phyloP scores from a whole-genome alignment of 2,113 vertebrate species.

The Hydropotes inermis region DNA sequence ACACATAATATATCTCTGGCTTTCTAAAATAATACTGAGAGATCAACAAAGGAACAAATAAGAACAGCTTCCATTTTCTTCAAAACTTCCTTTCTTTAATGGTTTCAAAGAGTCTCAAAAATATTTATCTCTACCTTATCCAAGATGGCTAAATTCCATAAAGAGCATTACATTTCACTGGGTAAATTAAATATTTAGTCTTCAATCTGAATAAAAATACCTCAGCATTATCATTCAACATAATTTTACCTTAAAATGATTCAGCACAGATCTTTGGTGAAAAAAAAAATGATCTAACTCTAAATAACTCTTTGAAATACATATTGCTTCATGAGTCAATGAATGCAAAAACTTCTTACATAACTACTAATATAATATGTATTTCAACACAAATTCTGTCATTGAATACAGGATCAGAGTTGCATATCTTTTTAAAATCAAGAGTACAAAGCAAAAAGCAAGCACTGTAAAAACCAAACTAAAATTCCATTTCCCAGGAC shows the following conservation, averaged over 20 bases:
- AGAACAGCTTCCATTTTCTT: neutral
- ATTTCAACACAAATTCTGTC: neutral
- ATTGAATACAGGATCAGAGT: neutral
- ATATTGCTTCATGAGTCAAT: neutral
- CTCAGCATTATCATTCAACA: neutral
- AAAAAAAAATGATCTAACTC: neutral
- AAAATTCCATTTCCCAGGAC: constrained; percentile 9
- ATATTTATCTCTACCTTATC: neutral
- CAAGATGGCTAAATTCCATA: neutral
- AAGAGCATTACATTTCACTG: neutral
- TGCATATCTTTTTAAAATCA: neutral
- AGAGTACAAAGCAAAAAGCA: neutral
- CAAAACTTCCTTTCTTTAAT: neutral
- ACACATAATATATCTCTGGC: neutral
- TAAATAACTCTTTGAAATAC: neutral
- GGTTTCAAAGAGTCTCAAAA: neutral
- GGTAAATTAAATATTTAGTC: neutral
- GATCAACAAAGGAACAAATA: neutral
- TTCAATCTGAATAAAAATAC: neutral
- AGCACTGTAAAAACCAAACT: neutral
- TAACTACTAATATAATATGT: neutral
- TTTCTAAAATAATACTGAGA: neutral
- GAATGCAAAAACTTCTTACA: neutral
- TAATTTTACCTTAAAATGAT: constrained; percentile 1
- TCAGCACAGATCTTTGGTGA: neutral